A percentile compares a stretch with the other conserved stretches of the same genome.
phyloP scores from a whole-genome alignment of 2,113 vertebrate genomes.

The Carettochelys insculpta region DNA sequence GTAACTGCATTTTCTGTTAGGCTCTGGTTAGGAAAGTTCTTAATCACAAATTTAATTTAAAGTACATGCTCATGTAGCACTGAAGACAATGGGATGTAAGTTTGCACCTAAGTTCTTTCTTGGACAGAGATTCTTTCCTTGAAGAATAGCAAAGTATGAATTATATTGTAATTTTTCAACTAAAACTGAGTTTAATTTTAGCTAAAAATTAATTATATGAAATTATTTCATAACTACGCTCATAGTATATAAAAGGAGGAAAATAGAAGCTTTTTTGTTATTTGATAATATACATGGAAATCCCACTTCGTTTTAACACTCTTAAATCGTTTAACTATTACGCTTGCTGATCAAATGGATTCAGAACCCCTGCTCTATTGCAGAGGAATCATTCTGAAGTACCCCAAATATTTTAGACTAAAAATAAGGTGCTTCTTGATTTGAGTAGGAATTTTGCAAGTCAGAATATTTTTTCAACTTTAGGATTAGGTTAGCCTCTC shows the following conservation, averaged over 20 bases:
- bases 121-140: too few relatives aligned
- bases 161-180: neutral
- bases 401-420: neutral
- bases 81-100: neutral
- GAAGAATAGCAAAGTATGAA: neutral
- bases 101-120: neutral
- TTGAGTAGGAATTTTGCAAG: neutral
- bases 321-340: fast-evolving
- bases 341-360: neutral
- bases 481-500: neutral
- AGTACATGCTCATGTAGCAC: neutral
- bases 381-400: neutral
- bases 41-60: neutral
- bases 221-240: neutral
- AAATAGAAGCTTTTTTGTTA: neutral
- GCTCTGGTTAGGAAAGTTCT: neutral
- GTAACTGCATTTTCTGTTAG: neutral
- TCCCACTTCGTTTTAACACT: neutral
- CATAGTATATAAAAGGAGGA: fast-evolving
- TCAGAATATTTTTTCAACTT: neutral
- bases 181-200: neutral
- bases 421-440: neutral
- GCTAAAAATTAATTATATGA: neutral
- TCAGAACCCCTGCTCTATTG: fast-evolving
- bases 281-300: neutral